Base-by-base conservation (phyloP, 2,113 vertebrate species). In the Scomber japonicus region DNA sequence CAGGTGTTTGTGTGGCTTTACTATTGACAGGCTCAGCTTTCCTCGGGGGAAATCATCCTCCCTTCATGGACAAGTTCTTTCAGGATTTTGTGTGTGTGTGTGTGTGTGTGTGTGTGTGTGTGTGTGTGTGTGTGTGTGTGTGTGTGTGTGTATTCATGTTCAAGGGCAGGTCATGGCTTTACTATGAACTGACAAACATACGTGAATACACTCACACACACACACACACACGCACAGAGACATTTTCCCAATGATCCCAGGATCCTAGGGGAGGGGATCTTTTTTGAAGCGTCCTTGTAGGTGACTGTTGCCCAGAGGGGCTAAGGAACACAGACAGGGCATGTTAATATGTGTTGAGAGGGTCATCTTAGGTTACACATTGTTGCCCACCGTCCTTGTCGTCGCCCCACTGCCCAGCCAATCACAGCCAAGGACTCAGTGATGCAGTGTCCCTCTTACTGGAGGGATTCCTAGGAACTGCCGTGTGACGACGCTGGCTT, bases 381-480 rank as follows among this genome's bases (percentile, higher is more conserved):
- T 11, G 19, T 84, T 83, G 76, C 81, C 88, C 83, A 76, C 68
- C 88, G 70, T 74, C 46, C 21, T 77, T 62, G 82, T 64, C 82
- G 88, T 93, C 92, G 92, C 93, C 88, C 88, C 90, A 56, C 78
- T 71, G 56, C 65, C 44, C 89, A 89, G 69, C 97, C 97, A 97
- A 99, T 97, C 95, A 93, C 73, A 74, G 92, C 69, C 69, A 70
- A 93, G 94, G 88, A 88, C 94, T 92, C 79, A 49, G 83, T 94
- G 94, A 94, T 95, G 95, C 92, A 91, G 93, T 85, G 91, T 88
- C 92, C 84, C 92, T 94, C 93, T 96, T 94, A 92, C 95, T 95
- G 96, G 96, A 97, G 96, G 96, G 96, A 97, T 96, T 97, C 97
- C 96, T 94, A 92, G 95, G 93, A 95, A 96, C 94, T 94, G 95